phyloP scores from a whole-genome alignment of 2,888 invertebrate species.

The Tetranychus truncatus region DNA sequence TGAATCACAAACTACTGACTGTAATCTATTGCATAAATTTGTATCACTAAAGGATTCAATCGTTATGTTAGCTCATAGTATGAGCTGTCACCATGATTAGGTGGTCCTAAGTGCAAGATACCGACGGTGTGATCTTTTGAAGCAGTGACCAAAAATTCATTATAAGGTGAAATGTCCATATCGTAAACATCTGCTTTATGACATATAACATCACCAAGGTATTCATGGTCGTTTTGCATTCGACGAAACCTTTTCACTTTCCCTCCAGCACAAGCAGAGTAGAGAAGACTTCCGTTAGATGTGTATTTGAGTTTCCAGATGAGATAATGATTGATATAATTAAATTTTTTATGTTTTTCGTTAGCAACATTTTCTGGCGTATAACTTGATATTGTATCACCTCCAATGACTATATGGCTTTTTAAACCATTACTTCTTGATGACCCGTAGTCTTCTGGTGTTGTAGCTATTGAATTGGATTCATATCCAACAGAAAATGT shows the following conservation, averaged over 20 bases:
- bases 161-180: slow-evolving; percentile 38
- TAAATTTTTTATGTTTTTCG: slow-evolving; percentile 33
- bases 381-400: slow-evolving; percentile 35
- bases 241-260: slow-evolving; percentile 35
- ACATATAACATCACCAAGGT: slow-evolving; percentile 36
- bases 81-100: slow-evolving; percentile 34
- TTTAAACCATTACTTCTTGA: slow-evolving; percentile 35
- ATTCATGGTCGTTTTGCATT: slow-evolving; percentile 37
- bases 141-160: slow-evolving; percentile 38
- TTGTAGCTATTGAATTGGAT: slow-evolving; percentile 35
- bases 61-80: background rate
- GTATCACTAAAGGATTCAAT: background rate
- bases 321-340: background rate
- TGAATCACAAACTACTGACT: too few species aligned
- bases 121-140: slow-evolving; percentile 38
- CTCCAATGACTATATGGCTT: slow-evolving; percentile 36
- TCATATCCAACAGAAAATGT: slow-evolving; percentile 35
- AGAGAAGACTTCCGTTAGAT: slow-evolving; percentile 36
- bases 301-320: slow-evolving; percentile 37
- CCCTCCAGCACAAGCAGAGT: slow-evolving; percentile 36
- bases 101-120: slow-evolving; percentile 35
- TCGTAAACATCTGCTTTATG: slow-evolving; percentile 38
- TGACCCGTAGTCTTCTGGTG: slow-evolving; percentile 35
- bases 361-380: slow-evolving; percentile 36
- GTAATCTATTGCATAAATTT: too few species aligned